phyloP scores from a whole-genome alignment of 1,140 invertebrate species.

The Camponotus pennsylvanicus region DNA sequence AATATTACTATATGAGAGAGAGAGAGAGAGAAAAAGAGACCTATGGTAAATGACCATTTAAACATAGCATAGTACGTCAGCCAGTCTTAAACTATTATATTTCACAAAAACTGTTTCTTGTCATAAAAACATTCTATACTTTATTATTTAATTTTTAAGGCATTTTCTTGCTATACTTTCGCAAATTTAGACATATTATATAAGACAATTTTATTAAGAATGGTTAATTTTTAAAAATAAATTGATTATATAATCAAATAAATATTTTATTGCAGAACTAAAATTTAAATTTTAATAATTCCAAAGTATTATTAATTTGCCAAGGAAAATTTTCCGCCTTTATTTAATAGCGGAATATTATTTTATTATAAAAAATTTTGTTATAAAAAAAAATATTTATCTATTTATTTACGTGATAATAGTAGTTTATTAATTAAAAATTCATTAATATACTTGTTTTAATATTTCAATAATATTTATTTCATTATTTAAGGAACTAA shows the following conservation, averaged over 20 bases:
- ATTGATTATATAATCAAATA: background rate
- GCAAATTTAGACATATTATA: too few species aligned
- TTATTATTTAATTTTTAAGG: too few species aligned
- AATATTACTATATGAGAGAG: too few species aligned
- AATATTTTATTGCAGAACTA: background rate
- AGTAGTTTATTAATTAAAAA: slow-evolving; percentile 15
- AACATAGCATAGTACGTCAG: too few species aligned
- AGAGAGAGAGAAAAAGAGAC: too few species aligned
- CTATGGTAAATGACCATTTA: too few species aligned
- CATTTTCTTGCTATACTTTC: too few species aligned
- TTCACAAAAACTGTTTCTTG: too few species aligned
- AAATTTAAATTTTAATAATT: background rate
- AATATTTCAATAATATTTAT: background rate
- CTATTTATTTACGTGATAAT: background rate
- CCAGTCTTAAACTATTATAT: too few species aligned
- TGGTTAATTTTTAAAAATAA: background rate
- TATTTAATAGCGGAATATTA: background rate
- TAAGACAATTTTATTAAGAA: too few species aligned
- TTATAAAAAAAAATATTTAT: slow-evolving; percentile 12
- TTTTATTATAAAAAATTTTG: background rate
- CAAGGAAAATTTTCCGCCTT: background rate
- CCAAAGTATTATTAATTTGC: background rate
- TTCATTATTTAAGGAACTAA: background rate
- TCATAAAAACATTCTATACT: too few species aligned
- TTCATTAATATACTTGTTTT: background rate